Conservation (phyloP, 2,888 invertebrate species). For the Glyphotaelius pellucidus region DNA sequence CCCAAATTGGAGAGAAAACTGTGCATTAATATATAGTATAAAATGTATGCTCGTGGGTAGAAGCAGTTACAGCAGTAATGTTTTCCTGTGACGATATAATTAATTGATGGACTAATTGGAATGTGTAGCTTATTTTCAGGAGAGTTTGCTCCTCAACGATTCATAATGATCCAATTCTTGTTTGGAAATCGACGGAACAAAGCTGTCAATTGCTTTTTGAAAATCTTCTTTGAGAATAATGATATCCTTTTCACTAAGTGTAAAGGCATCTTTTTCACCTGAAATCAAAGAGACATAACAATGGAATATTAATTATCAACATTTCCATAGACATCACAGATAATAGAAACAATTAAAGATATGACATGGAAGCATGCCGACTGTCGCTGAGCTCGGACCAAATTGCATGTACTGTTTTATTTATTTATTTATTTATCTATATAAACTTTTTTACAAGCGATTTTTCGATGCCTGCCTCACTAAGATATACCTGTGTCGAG, state of each 20-base stretch:
- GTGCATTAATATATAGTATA: no score
- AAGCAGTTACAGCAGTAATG: no score
- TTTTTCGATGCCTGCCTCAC: no score
- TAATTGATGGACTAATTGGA: neutral
- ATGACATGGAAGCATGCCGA: no score
- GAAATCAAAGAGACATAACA: constrained; percentile 67
- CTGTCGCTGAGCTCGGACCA: no score
- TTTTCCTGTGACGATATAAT: neutral
- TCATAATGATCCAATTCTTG: constrained; percentile 84
- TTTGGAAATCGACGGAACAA: constrained; percentile 84
- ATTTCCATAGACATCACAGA: neutral
- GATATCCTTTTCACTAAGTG: constrained; percentile 77
- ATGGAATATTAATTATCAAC: neutral
- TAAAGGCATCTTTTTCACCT: constrained; percentile 76
- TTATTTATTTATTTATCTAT: no score
- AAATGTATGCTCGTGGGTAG: no score
- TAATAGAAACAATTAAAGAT: no score
- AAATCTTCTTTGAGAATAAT: constrained; percentile 82
- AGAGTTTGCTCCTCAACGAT: constrained; percentile 68
- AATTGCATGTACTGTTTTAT: no score
- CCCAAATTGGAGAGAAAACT: no score
- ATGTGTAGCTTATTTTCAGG: neutral
- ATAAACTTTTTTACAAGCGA: no score
- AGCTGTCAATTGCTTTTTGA: constrained; percentile 78
- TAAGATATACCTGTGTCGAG: no score